These are phyloP conservation scores for Ophiodon elongatus DNA, from an alignment of 2,113 vertebrate species.

Conservation along the genomic window DNA sequence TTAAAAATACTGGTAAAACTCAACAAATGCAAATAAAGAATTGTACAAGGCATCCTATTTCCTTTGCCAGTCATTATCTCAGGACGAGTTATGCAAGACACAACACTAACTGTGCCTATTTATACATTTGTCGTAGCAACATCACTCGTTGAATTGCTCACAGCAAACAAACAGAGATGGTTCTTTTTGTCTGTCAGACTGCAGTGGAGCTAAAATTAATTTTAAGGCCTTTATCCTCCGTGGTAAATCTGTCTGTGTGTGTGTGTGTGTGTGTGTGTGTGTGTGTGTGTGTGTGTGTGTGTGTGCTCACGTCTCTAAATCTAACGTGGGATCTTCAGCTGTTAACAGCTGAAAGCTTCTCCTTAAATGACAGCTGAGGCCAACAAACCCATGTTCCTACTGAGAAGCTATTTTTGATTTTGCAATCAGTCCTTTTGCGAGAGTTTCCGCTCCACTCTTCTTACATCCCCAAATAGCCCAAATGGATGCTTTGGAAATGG, in stretches of 20 bases:
- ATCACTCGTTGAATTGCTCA: slow-evolving; percentile 1
- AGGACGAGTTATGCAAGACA: slow-evolving; percentile 1
- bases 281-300: slow-evolving; percentile 10
- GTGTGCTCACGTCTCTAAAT: slow-evolving; percentile 18
- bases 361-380: slow-evolving; percentile 67
- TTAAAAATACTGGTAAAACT: not conserved
- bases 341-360: slow-evolving; percentile 61
- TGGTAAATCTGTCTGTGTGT: slow-evolving; percentile 10
- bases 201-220: slow-evolving; percentile 35
- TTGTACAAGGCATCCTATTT: not conserved
- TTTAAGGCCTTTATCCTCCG: not conserved
- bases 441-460: slow-evolving; percentile 72
- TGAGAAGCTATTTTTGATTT: slow-evolving; percentile 71
- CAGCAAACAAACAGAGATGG: slow-evolving; percentile 12
- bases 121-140: slow-evolving; percentile 19
- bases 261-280: slow-evolving; percentile 18
- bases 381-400: slow-evolving; percentile 64
- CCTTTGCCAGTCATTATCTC: not conserved
- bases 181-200: slow-evolving; percentile 2
- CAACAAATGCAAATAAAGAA: not conserved
- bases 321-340: slow-evolving; percentile 56
- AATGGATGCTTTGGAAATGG: slow-evolving; percentile 70
- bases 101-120: slow-evolving; percentile 10
- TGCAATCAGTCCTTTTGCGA: slow-evolving; percentile 64
- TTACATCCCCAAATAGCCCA: slow-evolving; percentile 76